These are phyloP conservation scores for Pseudomyrmex flavicornis DNA, from an alignment of 1,140 invertebrate species.

Conservation along the genomic window DNA sequence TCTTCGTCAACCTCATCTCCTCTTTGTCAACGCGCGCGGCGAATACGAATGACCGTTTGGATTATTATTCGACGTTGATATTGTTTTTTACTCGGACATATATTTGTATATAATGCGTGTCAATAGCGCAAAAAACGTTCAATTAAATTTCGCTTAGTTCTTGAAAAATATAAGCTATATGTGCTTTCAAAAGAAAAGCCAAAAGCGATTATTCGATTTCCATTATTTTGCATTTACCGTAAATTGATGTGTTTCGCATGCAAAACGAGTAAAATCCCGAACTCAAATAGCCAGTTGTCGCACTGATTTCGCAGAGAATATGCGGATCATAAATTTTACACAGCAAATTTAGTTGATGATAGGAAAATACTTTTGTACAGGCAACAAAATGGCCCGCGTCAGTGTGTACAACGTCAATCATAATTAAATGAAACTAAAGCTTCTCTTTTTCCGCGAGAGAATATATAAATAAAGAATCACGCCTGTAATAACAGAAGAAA, in stretches of 20 bases:
- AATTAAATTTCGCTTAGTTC: neutral
- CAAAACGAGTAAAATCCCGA: neutral
- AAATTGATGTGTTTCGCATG: neutral
- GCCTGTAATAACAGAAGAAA: neutral
- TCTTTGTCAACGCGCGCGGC: neutral
- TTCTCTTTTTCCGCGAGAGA: neutral
- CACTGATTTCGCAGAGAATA: conserved; percentile 10
- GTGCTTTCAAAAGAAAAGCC: neutral
- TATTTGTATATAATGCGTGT: neutral
- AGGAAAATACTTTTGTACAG: neutral
- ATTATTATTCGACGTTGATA: neutral
- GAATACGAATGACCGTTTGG: neutral
- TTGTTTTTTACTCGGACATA: neutral
- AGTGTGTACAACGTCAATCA: conserved; percentile 28
- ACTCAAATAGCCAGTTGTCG: conserved; percentile 4
- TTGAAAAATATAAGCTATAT: neutral
- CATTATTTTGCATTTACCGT: neutral
- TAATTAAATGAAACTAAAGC: conserved; percentile 32
- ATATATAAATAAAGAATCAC: neutral
- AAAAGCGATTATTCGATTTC: neutral
- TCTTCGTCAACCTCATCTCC: neutral
- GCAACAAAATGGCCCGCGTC: conserved; percentile 4
- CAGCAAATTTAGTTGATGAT: conserved; percentile 4
- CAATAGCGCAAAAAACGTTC: neutral
- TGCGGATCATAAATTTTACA: conserved; percentile 15